Evolutionary conservation across 2,888 invertebrate genomes (phyloP).

Genomic region (Sepiola atlantica): DNA sequence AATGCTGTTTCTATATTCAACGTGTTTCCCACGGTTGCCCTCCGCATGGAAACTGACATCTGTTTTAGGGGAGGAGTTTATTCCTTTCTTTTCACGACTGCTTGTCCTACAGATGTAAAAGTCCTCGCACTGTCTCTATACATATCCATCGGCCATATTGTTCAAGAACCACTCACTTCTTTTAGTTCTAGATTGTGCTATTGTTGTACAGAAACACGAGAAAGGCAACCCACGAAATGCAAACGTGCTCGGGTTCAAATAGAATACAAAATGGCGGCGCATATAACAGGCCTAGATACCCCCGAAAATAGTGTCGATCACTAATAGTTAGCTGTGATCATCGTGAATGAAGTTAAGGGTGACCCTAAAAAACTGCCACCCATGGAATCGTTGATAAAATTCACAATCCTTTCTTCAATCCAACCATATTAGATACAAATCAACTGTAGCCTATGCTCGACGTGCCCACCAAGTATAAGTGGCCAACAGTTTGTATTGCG

Average conservation of each 20-base stretch:
- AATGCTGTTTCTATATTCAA: neutral
- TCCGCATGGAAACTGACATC: neutral
- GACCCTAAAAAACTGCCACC: no score
- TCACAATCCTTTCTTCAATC: no score
- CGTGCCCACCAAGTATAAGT: no score
- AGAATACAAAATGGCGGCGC: neutral
- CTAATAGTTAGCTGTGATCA: no score
- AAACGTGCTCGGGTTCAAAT: neutral
- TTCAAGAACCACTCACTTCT: neutral
- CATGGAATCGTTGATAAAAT: no score
- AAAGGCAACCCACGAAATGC: neutral
- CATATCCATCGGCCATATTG: neutral
- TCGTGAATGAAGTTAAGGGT: no score
- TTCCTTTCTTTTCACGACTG: neutral
- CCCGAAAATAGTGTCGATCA: no score
- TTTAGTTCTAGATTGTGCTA: neutral
- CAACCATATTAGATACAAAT: no score
- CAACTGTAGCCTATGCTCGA: no score
- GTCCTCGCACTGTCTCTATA: neutral
- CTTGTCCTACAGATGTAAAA: neutral
- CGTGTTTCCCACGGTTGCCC: neutral
- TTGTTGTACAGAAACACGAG: neutral
- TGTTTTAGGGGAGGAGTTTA: neutral
- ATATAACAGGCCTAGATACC: no score
- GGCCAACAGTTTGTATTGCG: no score